These are phyloP conservation scores for Malacoctenus gilli DNA, from an alignment of 2,797 vertebrate genomes.

Conservation along the genomic window DNA sequence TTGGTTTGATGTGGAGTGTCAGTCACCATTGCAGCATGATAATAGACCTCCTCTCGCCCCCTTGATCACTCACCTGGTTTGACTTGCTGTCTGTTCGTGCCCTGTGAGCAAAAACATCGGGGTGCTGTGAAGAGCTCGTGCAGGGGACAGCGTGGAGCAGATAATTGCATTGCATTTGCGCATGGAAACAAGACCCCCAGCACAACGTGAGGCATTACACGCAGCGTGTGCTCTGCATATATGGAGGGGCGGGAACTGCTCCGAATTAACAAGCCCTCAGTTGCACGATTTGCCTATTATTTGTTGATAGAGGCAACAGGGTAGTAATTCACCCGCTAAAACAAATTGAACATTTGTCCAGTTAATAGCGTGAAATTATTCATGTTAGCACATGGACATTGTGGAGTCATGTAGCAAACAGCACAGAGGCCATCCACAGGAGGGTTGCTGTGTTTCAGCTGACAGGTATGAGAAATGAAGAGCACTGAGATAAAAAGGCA, in stretches of 20 bases:
- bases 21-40: too few species aligned
- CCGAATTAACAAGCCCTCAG: constrained; percentile 13
- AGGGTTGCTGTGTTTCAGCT: constrained; percentile 42
- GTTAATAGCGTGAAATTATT: constrained; percentile 51
- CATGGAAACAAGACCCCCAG: too few species aligned
- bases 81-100: too few species aligned
- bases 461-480: constrained; percentile 46
- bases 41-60: too few species aligned
- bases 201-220: too few species aligned
- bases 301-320: constrained; percentile 20
- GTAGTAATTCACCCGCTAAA: constrained; percentile 24
- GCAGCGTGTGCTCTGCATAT: too few species aligned
- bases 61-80: too few species aligned
- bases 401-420: constrained; percentile 49
- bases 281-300: constrained; percentile 11
- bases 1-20: too few species aligned
- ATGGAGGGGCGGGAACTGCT: constrained; percentile 3
- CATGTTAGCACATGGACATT: constrained; percentile 28
- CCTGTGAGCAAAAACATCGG: too few species aligned
- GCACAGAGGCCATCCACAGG: constrained; percentile 18
- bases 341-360: constrained; percentile 28
- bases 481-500: constrained; percentile 29
- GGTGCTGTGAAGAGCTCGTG: too few species aligned
- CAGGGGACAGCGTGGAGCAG: too few species aligned
- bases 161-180: too few species aligned